Evolutionary conservation across 1,140 invertebrate genomes (phyloP), one percentile per base, ranked within the genome.

Genomic region (Temnothorax nylanderi): DNA sequence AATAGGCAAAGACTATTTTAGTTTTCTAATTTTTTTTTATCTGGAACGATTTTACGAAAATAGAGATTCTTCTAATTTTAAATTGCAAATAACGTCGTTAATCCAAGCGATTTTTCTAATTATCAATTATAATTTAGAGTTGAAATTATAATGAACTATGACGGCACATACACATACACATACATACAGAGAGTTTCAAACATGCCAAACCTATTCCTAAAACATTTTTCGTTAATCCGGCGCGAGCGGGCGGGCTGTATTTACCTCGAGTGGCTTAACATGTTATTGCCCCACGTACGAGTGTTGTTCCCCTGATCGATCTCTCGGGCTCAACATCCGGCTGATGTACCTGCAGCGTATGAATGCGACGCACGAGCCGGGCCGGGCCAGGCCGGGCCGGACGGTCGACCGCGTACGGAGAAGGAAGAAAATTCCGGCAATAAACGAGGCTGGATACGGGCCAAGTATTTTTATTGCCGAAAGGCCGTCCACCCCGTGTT

Each of bases 391-490:
- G 18, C 49, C 18, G 72, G 32, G 26, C 75, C 34, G 56, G 54
- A 41, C 74, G 56, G 56, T 49, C 71, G 67, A 32, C 21, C 72
- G 87, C 11, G 74, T 16, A 60, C 56, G 60, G 18, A 77, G 89
- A 85, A 90, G 77, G 89, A 90, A 90, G 89, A 90, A 90, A 90
- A 90, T 91, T 91, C 77, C 62, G 74, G 87, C 89, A 91, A 91
- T 91, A 91, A 91, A 91, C 84, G 86, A 47, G 67, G 62, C 56
- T 91, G 90, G 90, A 90, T 80, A 49, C 82, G 64, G 49, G 90
- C 90, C 90, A 91, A 91, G 87, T 91, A 91, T 91, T 90, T 91
- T 91, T 90, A 91, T 91, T 90, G 76, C 49, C 82, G 72, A 65
- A 87, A 84, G 86, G 54, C 82, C 60, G 58, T 75, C 71, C 76